Conservation (phyloP, 1,140 invertebrate species). For the Procambarus virginalis region DNA sequence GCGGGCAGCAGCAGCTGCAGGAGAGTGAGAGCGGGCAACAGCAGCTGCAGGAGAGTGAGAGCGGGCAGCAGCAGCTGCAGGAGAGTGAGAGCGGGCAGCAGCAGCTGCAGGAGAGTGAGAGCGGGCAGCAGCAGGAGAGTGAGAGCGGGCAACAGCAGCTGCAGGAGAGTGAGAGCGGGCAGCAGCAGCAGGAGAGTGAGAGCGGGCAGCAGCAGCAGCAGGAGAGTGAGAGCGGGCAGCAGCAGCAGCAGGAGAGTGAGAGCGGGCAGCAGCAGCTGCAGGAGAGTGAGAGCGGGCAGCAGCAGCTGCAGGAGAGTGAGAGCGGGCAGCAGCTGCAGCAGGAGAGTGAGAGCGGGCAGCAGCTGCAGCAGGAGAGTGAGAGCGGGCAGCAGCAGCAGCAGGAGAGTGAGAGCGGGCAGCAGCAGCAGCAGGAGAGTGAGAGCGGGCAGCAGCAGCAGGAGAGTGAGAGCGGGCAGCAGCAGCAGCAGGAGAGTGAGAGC, state of each 20-base stretch:
- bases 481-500: not conserved
- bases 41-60: too few species aligned
- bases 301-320: conserved; percentile 13
- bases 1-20: not conserved
- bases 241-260: not conserved
- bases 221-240: not conserved
- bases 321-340: conserved; percentile 13
- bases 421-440: not conserved
- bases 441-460: not conserved
- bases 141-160: too few species aligned
- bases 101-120: not conserved
- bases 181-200: not conserved
- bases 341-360: too few species aligned
- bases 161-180: not conserved
- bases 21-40: not conserved
- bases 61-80: not conserved
- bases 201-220: not conserved
- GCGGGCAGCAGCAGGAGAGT: not conserved
- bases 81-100: not conserved
- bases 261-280: not conserved
- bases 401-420: not conserved
- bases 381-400: not conserved
- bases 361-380: conserved; percentile 6
- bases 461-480: not conserved
- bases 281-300: not conserved